Percentiles rank a stretch among this genome's conserved stretches.
phyloP scores from a whole-genome alignment of 2,797 vertebrate genomes.

The Chrysocyon brachyurus region DNA sequence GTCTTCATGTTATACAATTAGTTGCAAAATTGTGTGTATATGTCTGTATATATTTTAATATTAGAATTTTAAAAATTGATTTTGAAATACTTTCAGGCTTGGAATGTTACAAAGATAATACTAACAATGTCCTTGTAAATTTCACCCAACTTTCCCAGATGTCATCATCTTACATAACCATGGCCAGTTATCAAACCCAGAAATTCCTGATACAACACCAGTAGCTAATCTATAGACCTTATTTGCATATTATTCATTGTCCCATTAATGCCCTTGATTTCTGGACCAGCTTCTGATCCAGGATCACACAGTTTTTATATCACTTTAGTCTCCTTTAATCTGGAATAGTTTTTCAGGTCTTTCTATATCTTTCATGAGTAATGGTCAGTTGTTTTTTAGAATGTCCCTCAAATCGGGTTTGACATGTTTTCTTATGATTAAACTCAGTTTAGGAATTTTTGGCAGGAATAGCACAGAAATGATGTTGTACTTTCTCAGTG shows the following conservation, averaged over 20 bases:
- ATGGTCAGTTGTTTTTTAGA: not conserved
- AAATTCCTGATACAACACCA: not conserved
- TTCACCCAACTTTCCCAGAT: not conserved
- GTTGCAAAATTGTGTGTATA: not conserved
- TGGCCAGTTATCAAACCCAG: not conserved
- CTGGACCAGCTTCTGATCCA: not conserved
- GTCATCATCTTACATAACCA: not conserved
- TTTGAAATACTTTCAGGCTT: not conserved
- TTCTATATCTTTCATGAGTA: not conserved
- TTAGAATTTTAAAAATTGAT: not conserved
- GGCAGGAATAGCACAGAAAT: not conserved
- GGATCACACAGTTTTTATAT: not conserved
- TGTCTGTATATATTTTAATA: not conserved
- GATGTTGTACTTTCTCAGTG: not conserved
- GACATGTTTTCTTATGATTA: not conserved
- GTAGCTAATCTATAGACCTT: not conserved
- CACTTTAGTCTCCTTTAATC: not conserved
- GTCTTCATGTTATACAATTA: not conserved
- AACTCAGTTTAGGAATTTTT: slow-evolving; percentile 8
- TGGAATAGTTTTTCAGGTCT: not conserved
- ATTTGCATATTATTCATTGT: not conserved
- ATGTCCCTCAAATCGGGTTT: not conserved
- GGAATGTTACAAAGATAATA: not conserved
- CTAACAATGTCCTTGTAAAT: not conserved
- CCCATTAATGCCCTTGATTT: not conserved